Percentiles rank a stretch among this genome's conserved stretches.
Conservation (phyloP, 2,888 invertebrate genomes). For the Spilarctia lutea region DNA sequence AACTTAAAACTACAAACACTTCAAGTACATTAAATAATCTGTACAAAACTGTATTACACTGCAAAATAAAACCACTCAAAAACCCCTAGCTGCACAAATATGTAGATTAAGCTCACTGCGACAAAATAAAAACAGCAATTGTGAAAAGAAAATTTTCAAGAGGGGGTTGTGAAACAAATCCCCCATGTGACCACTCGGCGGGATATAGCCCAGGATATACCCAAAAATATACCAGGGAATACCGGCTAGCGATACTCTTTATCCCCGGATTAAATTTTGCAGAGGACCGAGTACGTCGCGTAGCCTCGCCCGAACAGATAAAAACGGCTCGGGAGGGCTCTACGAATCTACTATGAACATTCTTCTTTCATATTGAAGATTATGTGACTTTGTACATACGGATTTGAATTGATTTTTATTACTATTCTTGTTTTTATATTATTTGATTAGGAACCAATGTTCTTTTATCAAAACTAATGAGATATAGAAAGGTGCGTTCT, state of each 20-base stretch:
- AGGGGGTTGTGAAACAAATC: slow-evolving; percentile 55
- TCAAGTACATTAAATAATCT: slow-evolving; percentile 6
- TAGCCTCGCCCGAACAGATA: slow-evolving; percentile 65
- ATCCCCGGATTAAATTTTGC: slow-evolving; percentile 80
- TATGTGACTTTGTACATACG: slow-evolving; percentile 47
- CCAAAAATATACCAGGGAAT: slow-evolving; percentile 53
- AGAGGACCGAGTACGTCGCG: slow-evolving; percentile 68
- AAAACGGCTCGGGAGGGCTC: slow-evolving; percentile 56
- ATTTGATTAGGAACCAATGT: neutral
- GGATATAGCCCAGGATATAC: slow-evolving; percentile 58
- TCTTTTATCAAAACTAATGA: neutral
- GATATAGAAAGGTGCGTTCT: neutral
- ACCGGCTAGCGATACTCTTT: slow-evolving; percentile 70
- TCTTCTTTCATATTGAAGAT: slow-evolving; percentile 51
- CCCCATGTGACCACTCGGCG: slow-evolving; percentile 67
- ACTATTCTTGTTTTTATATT: slow-evolving; percentile 13
- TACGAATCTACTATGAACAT: slow-evolving; percentile 49
- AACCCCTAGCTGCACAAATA: slow-evolving; percentile 58
- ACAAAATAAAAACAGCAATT: slow-evolving; percentile 60
- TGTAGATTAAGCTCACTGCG: slow-evolving; percentile 60
- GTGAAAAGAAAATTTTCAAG: slow-evolving; percentile 50
- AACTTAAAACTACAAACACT: neutral
- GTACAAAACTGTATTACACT: slow-evolving; percentile 28
- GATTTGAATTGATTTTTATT: slow-evolving; percentile 35
- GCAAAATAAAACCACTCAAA: slow-evolving; percentile 38